Base-by-base conservation (phyloP, 2,888 invertebrate species). In the Tridacna gigas region DNA sequence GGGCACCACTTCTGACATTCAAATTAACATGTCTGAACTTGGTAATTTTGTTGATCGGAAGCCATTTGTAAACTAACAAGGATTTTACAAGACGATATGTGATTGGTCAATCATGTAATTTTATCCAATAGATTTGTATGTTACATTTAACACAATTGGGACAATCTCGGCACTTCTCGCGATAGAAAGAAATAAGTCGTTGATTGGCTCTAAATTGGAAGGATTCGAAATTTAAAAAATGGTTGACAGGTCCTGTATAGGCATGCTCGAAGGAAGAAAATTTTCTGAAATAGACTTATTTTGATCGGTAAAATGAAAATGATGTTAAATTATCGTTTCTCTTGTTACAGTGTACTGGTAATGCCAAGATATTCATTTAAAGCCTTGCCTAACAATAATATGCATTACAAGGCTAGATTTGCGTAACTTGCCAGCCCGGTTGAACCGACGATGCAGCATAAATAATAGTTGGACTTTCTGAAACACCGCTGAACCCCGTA, bases 181-280 rank as follows among this genome's bases (percentile, higher is more conserved):
- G 89, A 83, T 79, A 83, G 26, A 69, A 51, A 20, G 74, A 67
- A 79, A 22, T 78, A 45, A 51, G n/a, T 18, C 69, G 86, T 80
- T 87, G 78, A 91, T 91, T 91, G 91, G 91, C 75, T 63, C n/a
- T 75, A 75, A 74, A 37, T 25, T 67, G 56, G 66, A 78, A 74
- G 87, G 89, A 84, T 84, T 88, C 90, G 85, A 90, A 91, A 90
- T 91, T 91, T 89, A 89, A 90, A 88, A 91, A 89, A 89, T 88
- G 89, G 89, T 86, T 80, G 88, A 84, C 84, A 81, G 69, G 7
- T 82, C 89, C 77, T 89, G 90, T 84, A 77, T 76, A 81, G 86
- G 79, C 90, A 83, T 83, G 90, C 87, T 56, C 74, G 66, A 26
- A 22, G 15, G 71, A 71, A 75, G 48, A 71, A 61, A 60, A 63